Conservation (phyloP, 2,888 invertebrate species). For the Zeuzera pyrina region DNA sequence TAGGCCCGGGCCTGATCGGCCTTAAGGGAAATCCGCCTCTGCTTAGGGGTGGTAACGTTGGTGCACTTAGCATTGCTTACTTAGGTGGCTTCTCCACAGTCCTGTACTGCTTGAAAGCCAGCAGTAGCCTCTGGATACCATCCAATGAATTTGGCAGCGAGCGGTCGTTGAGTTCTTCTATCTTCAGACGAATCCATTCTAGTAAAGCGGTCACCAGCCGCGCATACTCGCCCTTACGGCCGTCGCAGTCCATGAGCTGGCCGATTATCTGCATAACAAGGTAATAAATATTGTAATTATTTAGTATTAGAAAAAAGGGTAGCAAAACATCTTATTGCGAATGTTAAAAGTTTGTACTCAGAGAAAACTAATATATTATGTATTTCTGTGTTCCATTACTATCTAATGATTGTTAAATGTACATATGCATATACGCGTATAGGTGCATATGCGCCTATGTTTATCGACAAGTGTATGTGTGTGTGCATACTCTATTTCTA, state of each 20-base stretch:
- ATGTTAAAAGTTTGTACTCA: too few relatives aligned
- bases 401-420: too few relatives aligned
- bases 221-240: constrained; percentile 92
- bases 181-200: constrained; percentile 94
- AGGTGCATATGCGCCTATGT: too few relatives aligned
- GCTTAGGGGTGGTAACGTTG: too few relatives aligned
- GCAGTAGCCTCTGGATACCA: constrained; percentile 92
- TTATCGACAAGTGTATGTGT: too few relatives aligned
- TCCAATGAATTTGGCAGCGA: constrained; percentile 95
- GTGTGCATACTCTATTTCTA: too few relatives aligned
- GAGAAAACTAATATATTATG: too few relatives aligned
- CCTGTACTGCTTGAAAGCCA: constrained; percentile 94
- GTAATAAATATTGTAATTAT: not conserved
- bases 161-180: constrained; percentile 84
- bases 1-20: too few relatives aligned
- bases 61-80: constrained; percentile 71
- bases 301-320: not conserved
- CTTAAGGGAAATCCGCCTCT: too few relatives aligned
- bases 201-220: constrained; percentile 87
- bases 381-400: too few relatives aligned
- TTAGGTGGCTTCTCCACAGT: constrained; percentile 99
- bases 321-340: too few relatives aligned
- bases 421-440: too few relatives aligned
- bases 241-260: constrained; percentile 96
- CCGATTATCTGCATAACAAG: constrained; percentile 95